A percentile compares a stretch with the other conserved stretches of the same genome.
Evolutionary conservation across 2,797 vertebrate species (phyloP).

Genomic region (Chloroceryle amazona): DNA sequence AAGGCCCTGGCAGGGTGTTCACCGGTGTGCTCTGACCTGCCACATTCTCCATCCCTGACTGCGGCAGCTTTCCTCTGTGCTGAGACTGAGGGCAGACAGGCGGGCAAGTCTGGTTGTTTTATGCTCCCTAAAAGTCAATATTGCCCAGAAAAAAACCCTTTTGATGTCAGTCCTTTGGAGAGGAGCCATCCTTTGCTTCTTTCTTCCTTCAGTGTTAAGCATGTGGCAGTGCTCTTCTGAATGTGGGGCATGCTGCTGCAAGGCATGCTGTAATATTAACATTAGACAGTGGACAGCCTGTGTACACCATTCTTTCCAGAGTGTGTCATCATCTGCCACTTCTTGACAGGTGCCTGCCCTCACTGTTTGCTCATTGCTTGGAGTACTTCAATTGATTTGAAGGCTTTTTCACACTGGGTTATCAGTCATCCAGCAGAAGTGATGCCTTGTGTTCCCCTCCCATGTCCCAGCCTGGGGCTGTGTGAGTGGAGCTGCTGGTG

Average conservation of each 20-base stretch:
- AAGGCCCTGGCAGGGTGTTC: fast-evolving
- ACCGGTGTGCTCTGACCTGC: background rate
- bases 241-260: fast-evolving
- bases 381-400: background rate
- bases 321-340: background rate
- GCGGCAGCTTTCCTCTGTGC: fast-evolving
- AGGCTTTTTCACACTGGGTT: background rate
- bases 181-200: background rate
- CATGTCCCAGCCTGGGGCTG: no score
- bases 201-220: background rate
- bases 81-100: fast-evolving
- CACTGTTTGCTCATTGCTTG: background rate
- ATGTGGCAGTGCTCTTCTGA: fast-evolving
- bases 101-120: background rate
- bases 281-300: background rate
- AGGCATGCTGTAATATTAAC: no score
- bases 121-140: background rate
- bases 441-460: background rate
- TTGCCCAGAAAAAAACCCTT: background rate
- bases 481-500: fast-evolving
- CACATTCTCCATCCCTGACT: fast-evolving
- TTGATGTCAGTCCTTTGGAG: background rate
- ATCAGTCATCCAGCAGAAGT: background rate
- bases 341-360: background rate
- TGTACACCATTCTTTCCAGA: background rate